phyloP scores from a whole-genome alignment of 2,113 vertebrate genomes.

The Atlantisia rogersi region DNA sequence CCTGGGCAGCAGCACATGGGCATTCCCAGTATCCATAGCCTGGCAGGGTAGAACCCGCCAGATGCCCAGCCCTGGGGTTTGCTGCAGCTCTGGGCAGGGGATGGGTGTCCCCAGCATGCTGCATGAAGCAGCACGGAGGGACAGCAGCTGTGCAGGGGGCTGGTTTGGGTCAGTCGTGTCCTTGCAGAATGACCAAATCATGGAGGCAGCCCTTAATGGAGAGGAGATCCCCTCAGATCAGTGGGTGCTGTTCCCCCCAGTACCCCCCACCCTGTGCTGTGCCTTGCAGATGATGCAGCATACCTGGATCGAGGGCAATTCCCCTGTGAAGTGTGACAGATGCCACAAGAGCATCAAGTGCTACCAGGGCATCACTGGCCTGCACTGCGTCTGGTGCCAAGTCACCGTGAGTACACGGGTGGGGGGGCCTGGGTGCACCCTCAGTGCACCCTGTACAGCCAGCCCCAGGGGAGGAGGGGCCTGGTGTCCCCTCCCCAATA shows the following conservation, averaged over 20 bases:
- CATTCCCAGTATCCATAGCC: neutral
- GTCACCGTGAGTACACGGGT: conserved; percentile 83
- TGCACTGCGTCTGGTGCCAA: conserved; percentile 96
- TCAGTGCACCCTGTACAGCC: fast-evolving
- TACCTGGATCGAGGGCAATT: conserved; percentile 95
- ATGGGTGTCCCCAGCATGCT: fast-evolving
- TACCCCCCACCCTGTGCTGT: neutral
- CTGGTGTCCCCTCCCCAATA: fast-evolving
- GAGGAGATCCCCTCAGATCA: fast-evolving
- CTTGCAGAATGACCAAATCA: fast-evolving
- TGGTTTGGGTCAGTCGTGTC: neutral
- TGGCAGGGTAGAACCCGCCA: fast-evolving
- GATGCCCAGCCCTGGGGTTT: neutral
- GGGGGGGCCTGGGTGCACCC: neutral
- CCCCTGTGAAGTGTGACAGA: conserved; percentile 89
- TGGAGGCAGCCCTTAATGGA: fast-evolving
- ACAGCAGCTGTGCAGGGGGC: fast-evolving
- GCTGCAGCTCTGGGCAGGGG: fast-evolving
- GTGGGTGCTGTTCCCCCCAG: fast-evolving
- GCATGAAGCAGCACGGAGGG: neutral
- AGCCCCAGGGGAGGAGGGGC: fast-evolving
- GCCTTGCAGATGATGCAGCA: conserved; percentile 89
- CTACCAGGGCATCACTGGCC: conserved; percentile 92
- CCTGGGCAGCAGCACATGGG: neutral
- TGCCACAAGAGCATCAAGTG: conserved; percentile 95